These are phyloP conservation scores for Coturnix japonica DNA, from an alignment of 2,113 vertebrate species.

Conservation along the genomic window DNA sequence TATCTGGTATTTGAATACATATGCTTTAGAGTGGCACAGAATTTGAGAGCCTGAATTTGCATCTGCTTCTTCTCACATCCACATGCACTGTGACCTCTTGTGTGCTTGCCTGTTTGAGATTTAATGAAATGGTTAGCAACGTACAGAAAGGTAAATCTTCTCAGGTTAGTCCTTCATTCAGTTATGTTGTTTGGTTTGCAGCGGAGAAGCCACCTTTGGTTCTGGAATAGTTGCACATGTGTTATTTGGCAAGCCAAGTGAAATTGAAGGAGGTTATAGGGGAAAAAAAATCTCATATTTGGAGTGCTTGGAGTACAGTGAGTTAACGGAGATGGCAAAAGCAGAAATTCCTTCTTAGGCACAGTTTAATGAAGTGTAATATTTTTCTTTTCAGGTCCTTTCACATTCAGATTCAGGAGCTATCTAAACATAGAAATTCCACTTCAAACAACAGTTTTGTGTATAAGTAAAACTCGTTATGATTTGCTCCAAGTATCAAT, in stretches of 20 bases:
- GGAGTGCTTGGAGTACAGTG: background rate
- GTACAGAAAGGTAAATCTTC: background rate
- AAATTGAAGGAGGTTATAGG: background rate
- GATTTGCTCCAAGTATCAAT: background rate
- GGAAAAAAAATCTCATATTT: background rate
- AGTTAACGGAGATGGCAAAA: background rate
- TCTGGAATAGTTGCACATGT: background rate
- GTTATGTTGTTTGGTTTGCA: background rate
- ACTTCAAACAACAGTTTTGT: background rate
- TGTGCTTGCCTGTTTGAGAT: background rate
- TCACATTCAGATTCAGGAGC: background rate
- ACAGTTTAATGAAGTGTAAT: background rate
- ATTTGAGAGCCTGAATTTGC: background rate
- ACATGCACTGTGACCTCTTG: background rate
- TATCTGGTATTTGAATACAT: background rate
- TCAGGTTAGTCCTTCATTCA: background rate
- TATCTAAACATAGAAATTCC: background rate
- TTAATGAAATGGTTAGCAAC: background rate
- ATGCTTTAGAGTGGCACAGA: background rate
- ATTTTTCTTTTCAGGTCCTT: background rate
- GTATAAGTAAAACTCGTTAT: background rate
- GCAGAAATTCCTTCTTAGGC: background rate
- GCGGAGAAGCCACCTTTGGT: background rate
- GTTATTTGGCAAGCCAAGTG: background rate
- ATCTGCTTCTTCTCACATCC: background rate